phyloP scores from a whole-genome alignment of 1,140 invertebrate genomes.

The Cyrtorhinus lividipennis region DNA sequence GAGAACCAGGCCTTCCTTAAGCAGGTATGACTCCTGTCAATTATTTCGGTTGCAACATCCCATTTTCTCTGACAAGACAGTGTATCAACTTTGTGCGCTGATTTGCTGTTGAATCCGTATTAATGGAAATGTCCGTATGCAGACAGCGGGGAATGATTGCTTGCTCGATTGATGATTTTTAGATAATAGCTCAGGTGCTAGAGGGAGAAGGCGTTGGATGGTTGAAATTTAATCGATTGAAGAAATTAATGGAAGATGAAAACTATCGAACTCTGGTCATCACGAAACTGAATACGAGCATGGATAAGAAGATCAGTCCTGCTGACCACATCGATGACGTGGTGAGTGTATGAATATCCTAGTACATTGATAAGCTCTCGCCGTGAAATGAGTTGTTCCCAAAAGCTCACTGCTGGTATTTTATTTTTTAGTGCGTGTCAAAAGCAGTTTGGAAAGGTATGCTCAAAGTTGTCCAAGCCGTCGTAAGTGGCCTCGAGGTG shows the following conservation, averaged over 20 bases:
- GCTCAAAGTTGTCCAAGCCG: conserved; percentile 77
- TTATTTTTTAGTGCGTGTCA: conserved; percentile 54
- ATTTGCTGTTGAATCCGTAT: conserved; percentile 11
- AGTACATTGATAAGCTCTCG: background rate
- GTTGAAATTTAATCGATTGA: conserved; percentile 85
- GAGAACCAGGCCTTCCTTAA: conserved; percentile 80
- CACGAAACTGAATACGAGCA: conserved; percentile 83
- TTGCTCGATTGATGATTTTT: no score
- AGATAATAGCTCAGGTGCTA: conserved; percentile 80
- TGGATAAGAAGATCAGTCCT: conserved; percentile 84
- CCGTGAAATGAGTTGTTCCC: no score
- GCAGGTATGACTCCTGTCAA: no score
- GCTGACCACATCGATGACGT: conserved; percentile 97
- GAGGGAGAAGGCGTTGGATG: conserved; percentile 94
- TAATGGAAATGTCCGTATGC: no score
- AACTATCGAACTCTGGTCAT: conserved; percentile 93
- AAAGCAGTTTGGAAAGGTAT: conserved; percentile 93
- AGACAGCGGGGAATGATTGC: no score
- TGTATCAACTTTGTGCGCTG: conserved; percentile 15
- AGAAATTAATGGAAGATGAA: conserved; percentile 98
- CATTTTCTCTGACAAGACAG: background rate
- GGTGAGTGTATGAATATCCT: conserved; percentile 39
- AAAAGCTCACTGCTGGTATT: background rate
- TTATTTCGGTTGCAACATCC: no score
- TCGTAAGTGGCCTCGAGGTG: conserved; percentile 77